Percentiles rank a stretch among this genome's conserved stretches.
These are phyloP conservation scores for Ptychoptera albimana DNA, from an alignment of 2,888 invertebrate species.

Conservation along the genomic window DNA sequence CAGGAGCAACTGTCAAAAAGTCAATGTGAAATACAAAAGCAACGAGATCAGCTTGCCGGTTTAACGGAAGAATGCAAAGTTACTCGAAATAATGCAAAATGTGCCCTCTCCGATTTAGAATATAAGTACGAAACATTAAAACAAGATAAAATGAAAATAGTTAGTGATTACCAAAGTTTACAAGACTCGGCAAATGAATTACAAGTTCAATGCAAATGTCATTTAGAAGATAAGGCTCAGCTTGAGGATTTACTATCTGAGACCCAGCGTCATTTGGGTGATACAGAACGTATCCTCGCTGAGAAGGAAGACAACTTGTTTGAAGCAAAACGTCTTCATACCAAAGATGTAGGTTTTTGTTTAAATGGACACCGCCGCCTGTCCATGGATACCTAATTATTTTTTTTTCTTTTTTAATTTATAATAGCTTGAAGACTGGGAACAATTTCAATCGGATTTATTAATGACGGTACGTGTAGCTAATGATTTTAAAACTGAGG, in stretches of 20 bases:
- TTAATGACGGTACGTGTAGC: conserved; percentile 87
- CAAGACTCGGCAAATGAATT: conserved; percentile 59
- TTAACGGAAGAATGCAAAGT: conserved; percentile 59
- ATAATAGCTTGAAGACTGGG: conserved; percentile 57
- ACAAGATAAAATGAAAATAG: conserved; percentile 53
- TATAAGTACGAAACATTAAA: conserved; percentile 59
- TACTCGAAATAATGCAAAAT: conserved; percentile 74
- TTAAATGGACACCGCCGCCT: too few species aligned
- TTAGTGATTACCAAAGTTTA: conserved; percentile 53
- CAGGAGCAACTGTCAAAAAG: conserved; percentile 54
- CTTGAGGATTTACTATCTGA: conserved; percentile 37
- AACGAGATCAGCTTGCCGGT: conserved; percentile 49
- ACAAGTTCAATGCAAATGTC: conserved; percentile 33
- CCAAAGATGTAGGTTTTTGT: conserved; percentile 41
- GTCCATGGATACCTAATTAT: too few species aligned
- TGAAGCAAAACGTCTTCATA: conserved; percentile 44
- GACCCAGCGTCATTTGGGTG: conserved; percentile 61
- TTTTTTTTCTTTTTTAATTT: too few species aligned
- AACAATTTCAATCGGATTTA: conserved; percentile 84
- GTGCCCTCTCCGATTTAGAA: conserved; percentile 66
- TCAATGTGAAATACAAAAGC: conserved; percentile 48
- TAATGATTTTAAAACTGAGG: conserved; percentile 93
- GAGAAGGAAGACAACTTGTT: conserved; percentile 48
- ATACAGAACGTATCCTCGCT: conserved; percentile 48
- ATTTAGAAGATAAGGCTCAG: conserved; percentile 28